phyloP scores from a whole-genome alignment of 2,797 vertebrate genomes.

The Microcaecilia unicolor region DNA sequence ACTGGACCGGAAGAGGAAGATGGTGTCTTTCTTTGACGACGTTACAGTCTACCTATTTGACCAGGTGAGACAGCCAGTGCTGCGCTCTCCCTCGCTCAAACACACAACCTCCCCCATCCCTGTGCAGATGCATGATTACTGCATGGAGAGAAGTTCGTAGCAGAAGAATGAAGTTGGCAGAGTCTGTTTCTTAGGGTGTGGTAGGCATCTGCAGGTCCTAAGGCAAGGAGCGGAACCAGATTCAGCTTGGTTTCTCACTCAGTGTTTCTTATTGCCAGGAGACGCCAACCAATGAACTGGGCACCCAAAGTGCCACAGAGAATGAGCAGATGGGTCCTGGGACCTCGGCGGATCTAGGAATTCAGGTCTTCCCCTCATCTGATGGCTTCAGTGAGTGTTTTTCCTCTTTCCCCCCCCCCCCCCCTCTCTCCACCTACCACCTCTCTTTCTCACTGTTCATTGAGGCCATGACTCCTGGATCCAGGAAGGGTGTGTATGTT shows the following conservation, averaged over 20 bases:
- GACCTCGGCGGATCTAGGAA: slow-evolving; percentile 4
- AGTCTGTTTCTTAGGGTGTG: not conserved
- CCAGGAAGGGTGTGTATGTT: no score
- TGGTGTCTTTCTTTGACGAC: slow-evolving; percentile 92
- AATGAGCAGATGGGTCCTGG: slow-evolving; percentile 28
- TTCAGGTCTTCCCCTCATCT: slow-evolving; percentile 15
- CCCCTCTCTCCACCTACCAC: no score
- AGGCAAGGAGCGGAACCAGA: no score
- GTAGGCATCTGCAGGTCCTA: no score
- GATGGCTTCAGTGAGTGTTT: slow-evolving; percentile 25
- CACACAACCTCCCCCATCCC: no score
- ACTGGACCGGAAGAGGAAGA: slow-evolving; percentile 66
- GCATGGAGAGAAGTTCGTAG: not conserved
- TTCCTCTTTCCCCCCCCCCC: not conserved
- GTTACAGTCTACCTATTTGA: slow-evolving; percentile 92
- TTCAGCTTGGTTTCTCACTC: no score
- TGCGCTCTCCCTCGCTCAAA: no score
- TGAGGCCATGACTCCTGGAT: no score
- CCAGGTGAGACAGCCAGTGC: slow-evolving; percentile 82
- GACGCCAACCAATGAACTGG: slow-evolving; percentile 83
- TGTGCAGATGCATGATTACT: no score
- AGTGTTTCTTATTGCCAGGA: no score
- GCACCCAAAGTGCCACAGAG: slow-evolving; percentile 56
- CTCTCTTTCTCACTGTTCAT: no score
- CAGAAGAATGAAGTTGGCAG: not conserved